Conservation (phyloP, 2,797 vertebrate genomes). For the Otolemur crassicaudatus region DNA sequence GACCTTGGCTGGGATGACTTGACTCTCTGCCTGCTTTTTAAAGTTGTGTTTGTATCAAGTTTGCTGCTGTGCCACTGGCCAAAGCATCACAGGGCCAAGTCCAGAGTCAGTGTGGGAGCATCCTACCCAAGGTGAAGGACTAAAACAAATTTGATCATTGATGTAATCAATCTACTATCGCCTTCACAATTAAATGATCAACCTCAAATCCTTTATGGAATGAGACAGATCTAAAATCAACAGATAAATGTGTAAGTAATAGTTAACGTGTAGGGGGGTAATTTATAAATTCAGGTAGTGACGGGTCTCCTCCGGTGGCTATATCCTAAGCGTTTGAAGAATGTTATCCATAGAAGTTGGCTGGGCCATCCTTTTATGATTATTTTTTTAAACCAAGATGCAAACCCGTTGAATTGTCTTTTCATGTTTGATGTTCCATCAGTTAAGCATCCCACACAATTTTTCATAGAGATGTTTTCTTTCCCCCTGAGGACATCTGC, state of each 20-base stretch:
- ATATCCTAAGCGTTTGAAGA: background rate
- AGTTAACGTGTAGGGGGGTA: background rate
- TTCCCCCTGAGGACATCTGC: slow-evolving; percentile 56
- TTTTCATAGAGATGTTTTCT: slow-evolving; percentile 65
- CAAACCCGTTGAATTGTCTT: slow-evolving; percentile 39
- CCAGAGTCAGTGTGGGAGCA: background rate
- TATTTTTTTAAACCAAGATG: background rate
- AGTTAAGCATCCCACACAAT: slow-evolving; percentile 56
- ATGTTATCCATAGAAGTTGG: background rate
- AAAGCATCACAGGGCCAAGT: background rate
- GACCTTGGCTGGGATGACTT: background rate
- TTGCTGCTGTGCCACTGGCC: background rate
- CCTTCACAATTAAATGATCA: background rate
- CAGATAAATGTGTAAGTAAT: background rate
- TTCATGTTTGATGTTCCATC: slow-evolving; percentile 54
- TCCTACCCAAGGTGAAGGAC: background rate
- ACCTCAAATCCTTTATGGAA: background rate
- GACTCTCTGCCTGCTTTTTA: background rate
- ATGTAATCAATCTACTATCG: background rate
- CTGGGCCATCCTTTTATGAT: background rate
- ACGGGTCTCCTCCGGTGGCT: background rate
- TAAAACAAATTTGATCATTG: background rate
- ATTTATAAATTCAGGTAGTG: background rate
- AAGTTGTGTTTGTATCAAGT: background rate
- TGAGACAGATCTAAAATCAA: slow-evolving; percentile 9